These are phyloP conservation scores for Triplophysa tibetana DNA, from an alignment of 2,113 vertebrate species.

Conservation along the genomic window DNA sequence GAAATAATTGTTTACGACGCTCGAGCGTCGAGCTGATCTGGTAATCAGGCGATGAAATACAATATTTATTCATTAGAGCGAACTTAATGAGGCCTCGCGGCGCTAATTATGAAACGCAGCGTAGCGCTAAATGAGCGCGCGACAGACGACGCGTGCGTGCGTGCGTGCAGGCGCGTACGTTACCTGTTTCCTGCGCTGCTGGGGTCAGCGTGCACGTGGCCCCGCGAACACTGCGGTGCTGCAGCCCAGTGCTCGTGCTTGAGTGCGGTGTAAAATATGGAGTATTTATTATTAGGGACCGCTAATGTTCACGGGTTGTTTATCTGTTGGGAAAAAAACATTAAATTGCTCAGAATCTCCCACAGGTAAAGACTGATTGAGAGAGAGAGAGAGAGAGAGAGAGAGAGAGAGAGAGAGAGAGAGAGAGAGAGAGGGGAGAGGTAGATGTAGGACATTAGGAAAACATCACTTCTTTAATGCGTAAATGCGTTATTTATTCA, in stretches of 20 bases:
- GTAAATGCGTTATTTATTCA: too few relatives aligned
- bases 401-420: neutral
- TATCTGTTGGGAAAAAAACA: constrained; percentile 26
- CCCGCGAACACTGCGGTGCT: constrained; percentile 6
- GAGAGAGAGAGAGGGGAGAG: neutral
- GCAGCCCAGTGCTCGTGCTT: constrained; percentile 1
- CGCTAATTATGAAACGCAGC: constrained; percentile 99
- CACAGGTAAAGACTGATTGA: constrained; percentile 37
- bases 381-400: constrained; percentile 4
- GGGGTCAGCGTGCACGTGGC: constrained; percentile 25
- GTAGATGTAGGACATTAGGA: too few relatives aligned
- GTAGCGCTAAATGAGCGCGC: constrained; percentile 98
- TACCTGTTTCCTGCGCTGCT: constrained; percentile 69
- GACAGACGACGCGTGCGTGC: constrained; percentile 72
- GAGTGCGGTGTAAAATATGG: constrained; percentile 13
- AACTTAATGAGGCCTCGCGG: constrained; percentile 99
- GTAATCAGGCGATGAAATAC: constrained; percentile 99
- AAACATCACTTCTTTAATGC: too few relatives aligned
- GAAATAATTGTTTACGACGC: constrained; percentile 99
- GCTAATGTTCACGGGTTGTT: neutral
- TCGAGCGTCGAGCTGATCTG: constrained; percentile 99
- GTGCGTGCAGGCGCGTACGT: constrained; percentile 72
- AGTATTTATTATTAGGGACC: constrained; percentile 5
- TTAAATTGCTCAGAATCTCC: constrained; percentile 39
- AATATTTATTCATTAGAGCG: constrained; percentile 99